Base-by-base conservation (phyloP, 2,113 vertebrate species). In the Mormyrus lacerda region DNA sequence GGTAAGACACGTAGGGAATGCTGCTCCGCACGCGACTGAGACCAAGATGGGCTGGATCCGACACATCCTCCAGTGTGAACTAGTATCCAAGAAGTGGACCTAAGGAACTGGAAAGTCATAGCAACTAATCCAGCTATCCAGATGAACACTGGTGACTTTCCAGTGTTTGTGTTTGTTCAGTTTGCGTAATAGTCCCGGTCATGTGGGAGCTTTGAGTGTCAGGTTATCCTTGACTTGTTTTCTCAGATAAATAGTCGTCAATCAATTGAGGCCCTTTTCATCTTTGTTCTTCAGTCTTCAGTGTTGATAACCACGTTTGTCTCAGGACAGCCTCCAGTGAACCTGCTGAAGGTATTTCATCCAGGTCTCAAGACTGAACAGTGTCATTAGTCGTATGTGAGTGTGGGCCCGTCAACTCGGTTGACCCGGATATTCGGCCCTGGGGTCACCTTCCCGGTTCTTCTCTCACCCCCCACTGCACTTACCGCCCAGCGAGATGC, bases 1-100 rank as follows among this genome's bases (percentile, higher is more conserved):
- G 11, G 8, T 19, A 45, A 0, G 4, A 42, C 47, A 39, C 50
- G 73, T 24, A 65, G 87, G 89, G 90, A 88, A 91, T 93, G 89
- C 65, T 61, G 19, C 44, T 88, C 4, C 0, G n/a, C 53, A 42
- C 88, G 48, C 21, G 55, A 85, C 4, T 73, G 58, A 27, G 89
- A 85, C 4, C 17, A 21, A 5, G 13, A 42, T 44, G 13, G 3
- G 13, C 65, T 11, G 7, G 24, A 65, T 11, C 48, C 10, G 48
- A 50, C 8, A 5, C 69, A 73, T 76, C 69, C 13, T 39, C 9
- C 24, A 65, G n/a, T 9, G 58, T 39, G 4, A 76, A 76, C 11
- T 39, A 17, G 69, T 7, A 39, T 39, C 69, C 69, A 39, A 76
- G 31, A 39, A 13, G 11, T 76, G 69, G 31, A 76, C 27, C 31